Evolutionary conservation across 92 coral and sea anemone genomes (phyloP).

Genomic region (Epizoanthus stellaris): DNA sequence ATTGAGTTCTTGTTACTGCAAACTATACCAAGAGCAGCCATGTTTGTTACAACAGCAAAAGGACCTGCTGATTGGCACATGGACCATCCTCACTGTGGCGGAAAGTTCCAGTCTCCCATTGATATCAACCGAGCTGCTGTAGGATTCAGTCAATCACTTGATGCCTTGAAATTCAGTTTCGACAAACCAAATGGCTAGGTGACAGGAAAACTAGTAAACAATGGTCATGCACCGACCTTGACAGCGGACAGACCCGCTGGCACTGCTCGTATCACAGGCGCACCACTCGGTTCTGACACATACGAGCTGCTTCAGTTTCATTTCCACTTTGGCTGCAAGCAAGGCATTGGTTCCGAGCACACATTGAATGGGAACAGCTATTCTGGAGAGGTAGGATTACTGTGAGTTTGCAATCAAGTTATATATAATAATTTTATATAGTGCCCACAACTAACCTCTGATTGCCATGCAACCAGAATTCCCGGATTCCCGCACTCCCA

Average conservation of each 20-base stretch:
- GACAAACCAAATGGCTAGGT: slow-evolving; percentile 34
- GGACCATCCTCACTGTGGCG: too few relatives aligned
- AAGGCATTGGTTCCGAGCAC: slow-evolving; percentile 53
- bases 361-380: neutral
- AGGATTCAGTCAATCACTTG: neutral
- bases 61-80: too few relatives aligned
- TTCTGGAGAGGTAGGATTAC: slow-evolving; percentile 41
- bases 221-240: slow-evolving; percentile 45
- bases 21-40: too few relatives aligned
- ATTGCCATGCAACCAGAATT: too few relatives aligned
- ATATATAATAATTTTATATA: neutral
- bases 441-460: too few relatives aligned
- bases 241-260: slow-evolving; percentile 1
- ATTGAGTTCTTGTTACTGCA: too few relatives aligned
- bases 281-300: neutral
- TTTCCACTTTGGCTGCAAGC: slow-evolving; percentile 51
- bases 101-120: neutral
- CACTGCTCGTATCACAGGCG: slow-evolving; percentile 44
- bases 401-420: neutral
- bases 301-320: slow-evolving; percentile 52
- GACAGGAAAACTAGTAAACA: slow-evolving; percentile 35
- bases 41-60: too few relatives aligned
- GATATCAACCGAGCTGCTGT: slow-evolving; percentile 4
- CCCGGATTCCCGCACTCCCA: too few relatives aligned
- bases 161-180: slow-evolving; percentile 11